Base-by-base conservation (phyloP, 2,113 vertebrate genomes). In the Oreochromis niloticus region DNA sequence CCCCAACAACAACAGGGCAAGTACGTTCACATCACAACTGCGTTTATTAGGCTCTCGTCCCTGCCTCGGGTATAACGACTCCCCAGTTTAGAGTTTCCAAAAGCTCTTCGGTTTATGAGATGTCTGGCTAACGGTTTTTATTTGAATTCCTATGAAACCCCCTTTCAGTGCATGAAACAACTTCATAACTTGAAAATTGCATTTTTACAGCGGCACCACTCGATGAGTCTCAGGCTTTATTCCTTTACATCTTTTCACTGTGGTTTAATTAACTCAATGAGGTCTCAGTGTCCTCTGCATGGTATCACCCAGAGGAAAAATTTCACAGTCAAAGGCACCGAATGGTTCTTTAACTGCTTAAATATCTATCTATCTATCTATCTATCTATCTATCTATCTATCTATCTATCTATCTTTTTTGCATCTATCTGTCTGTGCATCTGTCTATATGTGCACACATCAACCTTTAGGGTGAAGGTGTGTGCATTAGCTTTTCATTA, bases 401-500 rank as follows among this genome's bases (percentile, higher is more conserved):
- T 82, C 79, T 19, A 16, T 55, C 3, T 4, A 16, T 27, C 55
- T 27, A 2, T 55, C 54, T n/a, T 30, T 32, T 32, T 32, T 24
- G 24, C 55, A 30, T 30, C 56, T 57, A 16, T 59, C 59, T 34
- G 2, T 36, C 61, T 63, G 6, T 36, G 17, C 17, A 50, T 81
- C 59, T 80, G 24, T 52, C 34, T 6, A 32, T 50, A 17, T 59
- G 46, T n/a, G 27, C 30, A 50, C 9, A 39, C 79, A 81, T 59
- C 19, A 54, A 56, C 19, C 43, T 75, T 43, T 22, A 50, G 52
- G 85, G 81, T 78, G 32, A 87, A 93, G 92, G 91, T 94, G 91
- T 87, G 85, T 84, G 86, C 90, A 93, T 95, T 94, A 91, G 59
- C 55, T 92, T 95, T 94, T 93, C 93, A 96, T 96, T 95, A 95